phyloP scores from a whole-genome alignment of 2,113 vertebrate genomes.

The Erinaceus europaeus region DNA sequence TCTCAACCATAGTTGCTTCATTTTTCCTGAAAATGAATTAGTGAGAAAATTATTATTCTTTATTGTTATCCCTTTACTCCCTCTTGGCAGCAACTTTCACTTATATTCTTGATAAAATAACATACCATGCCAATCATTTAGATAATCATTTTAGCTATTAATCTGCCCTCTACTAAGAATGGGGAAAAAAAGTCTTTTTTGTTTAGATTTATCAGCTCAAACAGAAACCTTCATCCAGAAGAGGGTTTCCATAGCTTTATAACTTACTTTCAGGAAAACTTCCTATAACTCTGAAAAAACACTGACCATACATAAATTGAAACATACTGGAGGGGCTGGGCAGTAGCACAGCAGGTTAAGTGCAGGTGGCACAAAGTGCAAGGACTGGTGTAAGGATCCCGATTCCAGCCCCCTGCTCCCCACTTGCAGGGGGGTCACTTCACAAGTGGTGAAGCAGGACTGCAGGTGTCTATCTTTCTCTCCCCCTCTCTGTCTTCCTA shows the following conservation, averaged over 20 bases:
- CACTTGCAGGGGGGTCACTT: too few species aligned
- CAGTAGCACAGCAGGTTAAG: too few species aligned
- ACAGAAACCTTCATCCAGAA: neutral
- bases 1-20: neutral
- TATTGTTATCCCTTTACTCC: neutral
- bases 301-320: slow-evolving; percentile 1
- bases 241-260: neutral
- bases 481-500: too few species aligned
- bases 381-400: too few species aligned
- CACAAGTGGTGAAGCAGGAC: too few species aligned
- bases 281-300: slow-evolving; percentile 16
- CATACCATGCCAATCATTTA: slow-evolving; percentile 9
- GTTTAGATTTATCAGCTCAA: slow-evolving; percentile 2
- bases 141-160: neutral
- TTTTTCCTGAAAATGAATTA: neutral
- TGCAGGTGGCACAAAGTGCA: too few species aligned
- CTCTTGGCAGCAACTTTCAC: neutral
- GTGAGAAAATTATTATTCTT: neutral
- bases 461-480: too few species aligned
- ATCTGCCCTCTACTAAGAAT: neutral
- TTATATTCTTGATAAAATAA: slow-evolving; percentile 17
- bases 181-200: neutral
- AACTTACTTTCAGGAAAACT: neutral
- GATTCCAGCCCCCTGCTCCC: too few species aligned
- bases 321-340: too few species aligned